Evolutionary conservation across 2,888 invertebrate genomes (phyloP).

Genomic region (Diogma glabrata): DNA sequence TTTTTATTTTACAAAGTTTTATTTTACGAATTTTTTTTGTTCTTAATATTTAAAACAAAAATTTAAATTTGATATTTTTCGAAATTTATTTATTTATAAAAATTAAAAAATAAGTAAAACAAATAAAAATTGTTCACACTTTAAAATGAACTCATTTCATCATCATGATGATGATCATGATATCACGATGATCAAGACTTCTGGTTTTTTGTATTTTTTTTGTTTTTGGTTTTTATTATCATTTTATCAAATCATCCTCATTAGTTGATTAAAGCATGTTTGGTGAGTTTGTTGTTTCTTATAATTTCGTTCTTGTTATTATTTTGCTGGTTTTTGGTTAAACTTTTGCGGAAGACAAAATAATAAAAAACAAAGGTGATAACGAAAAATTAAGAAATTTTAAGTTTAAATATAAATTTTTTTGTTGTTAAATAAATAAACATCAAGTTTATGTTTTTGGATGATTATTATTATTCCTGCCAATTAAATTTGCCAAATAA

Average conservation of each 20-base stretch:
- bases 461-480: no score
- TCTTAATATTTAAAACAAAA: neutral
- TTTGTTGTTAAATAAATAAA: no score
- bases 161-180: neutral
- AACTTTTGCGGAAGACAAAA: no score
- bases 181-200: constrained; percentile 3
- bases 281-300: constrained; percentile 8
- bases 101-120: neutral
- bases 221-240: constrained; percentile 1
- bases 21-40: neutral
- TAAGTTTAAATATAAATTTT: no score
- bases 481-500: no score
- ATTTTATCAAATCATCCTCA: constrained; percentile 7
- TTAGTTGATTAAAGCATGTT: constrained; percentile 7
- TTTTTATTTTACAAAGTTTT: neutral
- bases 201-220: constrained; percentile 5
- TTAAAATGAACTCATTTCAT: constrained; percentile 4
- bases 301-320: no score
- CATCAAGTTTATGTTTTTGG: no score
- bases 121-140: constrained; percentile 8
- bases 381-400: no score
- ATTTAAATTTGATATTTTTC: neutral
- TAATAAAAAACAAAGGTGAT: no score
- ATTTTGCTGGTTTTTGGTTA: no score
- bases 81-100: no score